Conservation (phyloP, 2,113 vertebrate species). For the Cavia porcellus region DNA sequence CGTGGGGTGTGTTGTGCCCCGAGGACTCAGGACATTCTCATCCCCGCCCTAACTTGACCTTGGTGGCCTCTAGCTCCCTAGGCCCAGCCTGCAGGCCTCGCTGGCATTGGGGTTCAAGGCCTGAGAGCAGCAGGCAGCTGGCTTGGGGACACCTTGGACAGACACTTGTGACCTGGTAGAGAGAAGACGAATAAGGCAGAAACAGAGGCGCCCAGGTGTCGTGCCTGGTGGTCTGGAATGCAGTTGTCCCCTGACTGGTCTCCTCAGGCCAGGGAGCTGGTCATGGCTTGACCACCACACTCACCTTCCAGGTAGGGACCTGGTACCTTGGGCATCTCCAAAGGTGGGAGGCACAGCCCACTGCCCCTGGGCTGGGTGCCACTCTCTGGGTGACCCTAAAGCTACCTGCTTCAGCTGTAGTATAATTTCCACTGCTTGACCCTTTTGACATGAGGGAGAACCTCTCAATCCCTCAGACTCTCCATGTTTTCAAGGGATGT, state of each 20-base stretch:
- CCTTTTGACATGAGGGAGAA: neutral
- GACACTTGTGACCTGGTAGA: too few relatives aligned
- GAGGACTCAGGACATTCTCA: fast-evolving
- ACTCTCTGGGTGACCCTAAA: neutral
- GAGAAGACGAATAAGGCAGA: neutral
- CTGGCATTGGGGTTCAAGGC: neutral
- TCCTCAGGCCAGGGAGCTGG: neutral
- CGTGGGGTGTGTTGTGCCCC: too few relatives aligned
- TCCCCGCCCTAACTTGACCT: neutral
- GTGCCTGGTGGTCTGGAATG: neutral
- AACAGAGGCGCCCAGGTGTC: neutral
- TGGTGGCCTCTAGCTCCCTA: neutral
- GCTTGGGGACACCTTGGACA: neutral
- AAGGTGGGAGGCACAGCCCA: neutral
- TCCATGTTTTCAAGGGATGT: neutral
- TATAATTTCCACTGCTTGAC: neutral
- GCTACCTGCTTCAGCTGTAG: neutral
- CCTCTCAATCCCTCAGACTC: neutral
- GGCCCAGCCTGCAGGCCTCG: neutral
- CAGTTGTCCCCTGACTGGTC: neutral
- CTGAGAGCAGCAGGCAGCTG: neutral
- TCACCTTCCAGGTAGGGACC: neutral
- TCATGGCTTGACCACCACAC: too few relatives aligned
- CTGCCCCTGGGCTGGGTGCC: neutral
- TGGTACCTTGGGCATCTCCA: neutral